These are phyloP conservation scores for Notarius quadriscutis DNA, from an alignment of 2,113 vertebrate genomes.

Conservation along the genomic window DNA sequence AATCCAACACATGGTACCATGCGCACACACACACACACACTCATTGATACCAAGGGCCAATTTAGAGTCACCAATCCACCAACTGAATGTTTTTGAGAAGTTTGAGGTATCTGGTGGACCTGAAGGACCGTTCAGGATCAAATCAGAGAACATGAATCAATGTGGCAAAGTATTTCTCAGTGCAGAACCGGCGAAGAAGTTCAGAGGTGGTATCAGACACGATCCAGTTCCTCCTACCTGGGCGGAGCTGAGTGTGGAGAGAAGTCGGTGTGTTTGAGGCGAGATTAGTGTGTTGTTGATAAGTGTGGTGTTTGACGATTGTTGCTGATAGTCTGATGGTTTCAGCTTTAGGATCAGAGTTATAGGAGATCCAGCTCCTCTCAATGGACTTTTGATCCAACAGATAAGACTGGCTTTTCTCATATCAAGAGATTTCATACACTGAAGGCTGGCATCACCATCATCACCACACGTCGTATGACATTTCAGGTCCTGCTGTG, in stretches of 20 bases:
- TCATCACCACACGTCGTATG: constrained; percentile 54
- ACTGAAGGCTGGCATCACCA: neutral
- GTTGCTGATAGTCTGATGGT: neutral
- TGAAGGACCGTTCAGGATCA: neutral
- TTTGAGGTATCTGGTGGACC: neutral
- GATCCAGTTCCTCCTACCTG: neutral
- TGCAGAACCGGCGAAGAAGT: neutral
- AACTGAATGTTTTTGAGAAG: neutral
- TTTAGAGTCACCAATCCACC: neutral
- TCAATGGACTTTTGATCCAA: too few species aligned
- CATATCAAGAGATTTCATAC: neutral
- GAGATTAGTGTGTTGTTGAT: neutral
- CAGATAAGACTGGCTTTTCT: neutral
- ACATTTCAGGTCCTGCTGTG: constrained; percentile 60
- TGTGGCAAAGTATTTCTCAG: neutral
- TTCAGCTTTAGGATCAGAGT: neutral
- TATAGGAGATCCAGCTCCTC: neutral
- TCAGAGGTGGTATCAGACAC: neutral
- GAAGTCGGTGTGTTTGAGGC: neutral
- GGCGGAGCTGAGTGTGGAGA: neutral
- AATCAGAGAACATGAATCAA: neutral
- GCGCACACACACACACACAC: neutral
- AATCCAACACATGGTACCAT: neutral
- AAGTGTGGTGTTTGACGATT: neutral
- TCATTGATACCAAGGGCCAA: neutral